Evolutionary conservation across 2,113 vertebrate genomes (phyloP).

Genomic region (Engraulis encrasicolus): DNA sequence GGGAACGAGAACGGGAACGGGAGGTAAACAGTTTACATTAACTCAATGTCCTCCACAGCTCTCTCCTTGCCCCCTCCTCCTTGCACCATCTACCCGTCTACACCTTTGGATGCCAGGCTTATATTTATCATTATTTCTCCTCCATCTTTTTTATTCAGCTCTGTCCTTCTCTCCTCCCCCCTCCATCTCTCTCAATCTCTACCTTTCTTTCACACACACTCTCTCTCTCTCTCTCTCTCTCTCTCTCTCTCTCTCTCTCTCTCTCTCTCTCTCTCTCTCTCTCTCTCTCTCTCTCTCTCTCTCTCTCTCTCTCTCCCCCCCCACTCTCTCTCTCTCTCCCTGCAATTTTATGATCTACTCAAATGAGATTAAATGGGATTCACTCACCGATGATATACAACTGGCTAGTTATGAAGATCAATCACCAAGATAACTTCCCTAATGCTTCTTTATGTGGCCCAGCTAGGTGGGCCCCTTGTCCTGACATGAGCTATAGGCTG

Average conservation of each 20-base stretch:
- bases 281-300: neutral
- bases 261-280: neutral
- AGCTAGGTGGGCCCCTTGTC: constrained; percentile 42
- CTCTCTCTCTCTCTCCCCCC: constrained; percentile 39
- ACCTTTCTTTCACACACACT: neutral
- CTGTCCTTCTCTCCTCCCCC: neutral
- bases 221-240: constrained; percentile 45
- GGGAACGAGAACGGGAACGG: too few species aligned
- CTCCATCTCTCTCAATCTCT: neutral
- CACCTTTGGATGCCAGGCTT: constrained; percentile 13
- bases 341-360: constrained; percentile 63
- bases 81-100: too few species aligned
- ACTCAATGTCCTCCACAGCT: constrained; percentile 15
- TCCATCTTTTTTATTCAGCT: too few species aligned
- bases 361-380: constrained; percentile 70
- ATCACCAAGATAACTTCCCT: constrained; percentile 65
- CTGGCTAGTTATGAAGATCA: constrained; percentile 69
- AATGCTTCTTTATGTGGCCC: constrained; percentile 56
- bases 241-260: neutral
- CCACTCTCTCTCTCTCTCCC: constrained; percentile 39
- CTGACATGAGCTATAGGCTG: constrained; percentile 52
- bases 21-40: constrained; percentile 19
- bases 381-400: constrained; percentile 67
- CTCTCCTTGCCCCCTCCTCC: neutral
- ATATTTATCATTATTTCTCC: constrained; percentile 38